Conservation (phyloP, 2,888 invertebrate species). For the Spilarctia lutea region DNA sequence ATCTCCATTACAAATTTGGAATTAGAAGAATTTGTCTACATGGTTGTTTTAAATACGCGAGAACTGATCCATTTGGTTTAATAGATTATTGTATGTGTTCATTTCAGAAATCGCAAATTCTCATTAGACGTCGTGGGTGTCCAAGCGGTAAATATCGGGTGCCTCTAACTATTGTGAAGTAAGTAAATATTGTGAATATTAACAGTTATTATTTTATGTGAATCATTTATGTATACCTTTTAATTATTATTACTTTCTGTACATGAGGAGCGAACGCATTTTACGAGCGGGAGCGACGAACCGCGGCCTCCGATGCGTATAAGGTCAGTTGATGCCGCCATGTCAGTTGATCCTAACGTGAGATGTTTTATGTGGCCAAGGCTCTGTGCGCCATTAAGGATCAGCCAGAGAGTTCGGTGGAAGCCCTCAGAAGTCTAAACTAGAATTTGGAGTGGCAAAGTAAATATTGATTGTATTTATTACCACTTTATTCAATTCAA, state of each 20-base stretch:
- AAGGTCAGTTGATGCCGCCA: constrained; percentile 53
- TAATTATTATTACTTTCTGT: neutral
- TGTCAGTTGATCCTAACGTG: constrained; percentile 54
- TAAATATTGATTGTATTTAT: neutral
- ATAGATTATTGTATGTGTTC: neutral
- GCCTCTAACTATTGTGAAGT: constrained; percentile 62
- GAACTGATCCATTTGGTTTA: too few relatives aligned
- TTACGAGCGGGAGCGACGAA: constrained; percentile 66
- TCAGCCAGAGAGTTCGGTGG: neutral
- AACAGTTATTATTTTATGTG: neutral
- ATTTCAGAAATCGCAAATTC: neutral
- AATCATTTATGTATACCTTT: neutral
- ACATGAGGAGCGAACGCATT: constrained; percentile 65
- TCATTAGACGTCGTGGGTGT: constrained; percentile 51
- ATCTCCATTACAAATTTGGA: too few relatives aligned
- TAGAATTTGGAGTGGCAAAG: neutral
- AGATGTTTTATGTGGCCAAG: constrained; percentile 22
- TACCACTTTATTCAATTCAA: too few relatives aligned
- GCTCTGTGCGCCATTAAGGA: neutral
- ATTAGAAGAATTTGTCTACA: too few relatives aligned
- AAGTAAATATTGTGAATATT: constrained; percentile 27
- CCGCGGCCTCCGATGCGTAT: constrained; percentile 59
- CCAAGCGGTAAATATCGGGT: constrained; percentile 61
- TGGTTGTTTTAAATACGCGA: too few relatives aligned
- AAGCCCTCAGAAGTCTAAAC: neutral